Evolutionary conservation across 2,113 vertebrate genomes (phyloP).

Genomic region (Dasyprocta punctata): DNA sequence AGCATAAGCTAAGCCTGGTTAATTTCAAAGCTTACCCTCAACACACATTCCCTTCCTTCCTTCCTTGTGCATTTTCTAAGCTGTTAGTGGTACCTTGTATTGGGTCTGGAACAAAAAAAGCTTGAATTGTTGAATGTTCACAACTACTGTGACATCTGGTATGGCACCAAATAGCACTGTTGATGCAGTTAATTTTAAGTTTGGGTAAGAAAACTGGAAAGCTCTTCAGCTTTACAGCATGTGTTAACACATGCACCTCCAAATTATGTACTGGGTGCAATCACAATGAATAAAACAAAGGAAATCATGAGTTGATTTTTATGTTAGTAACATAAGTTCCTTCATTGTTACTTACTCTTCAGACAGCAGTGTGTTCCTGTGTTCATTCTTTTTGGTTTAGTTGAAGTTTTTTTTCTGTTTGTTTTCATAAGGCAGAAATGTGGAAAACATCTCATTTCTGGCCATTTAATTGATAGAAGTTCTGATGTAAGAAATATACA

Average conservation of each 20-base stretch:
- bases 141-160: slow-evolving; percentile 53
- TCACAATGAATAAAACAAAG: slow-evolving; percentile 76
- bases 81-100: slow-evolving; percentile 36
- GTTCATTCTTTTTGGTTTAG: slow-evolving; percentile 49
- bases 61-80: slow-evolving; percentile 40
- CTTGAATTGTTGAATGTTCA: slow-evolving; percentile 41
- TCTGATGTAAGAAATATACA: slow-evolving; percentile 52
- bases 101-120: slow-evolving; percentile 61
- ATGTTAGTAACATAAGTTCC: slow-evolving; percentile 65
- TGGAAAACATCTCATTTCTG: background rate
- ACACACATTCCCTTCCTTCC: background rate
- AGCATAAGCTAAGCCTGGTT: slow-evolving; percentile 70
- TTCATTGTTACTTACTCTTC: slow-evolving; percentile 53
- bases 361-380: slow-evolving; percentile 34
- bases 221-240: slow-evolving; percentile 1
- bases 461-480: slow-evolving; percentile 53
- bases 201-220: slow-evolving; percentile 39
- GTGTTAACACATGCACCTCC: slow-evolving; percentile 61
- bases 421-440: background rate
- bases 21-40: slow-evolving; percentile 68
- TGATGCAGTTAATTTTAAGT: slow-evolving; percentile 72
- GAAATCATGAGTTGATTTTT: slow-evolving; percentile 63
- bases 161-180: background rate
- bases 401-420: slow-evolving; percentile 47
- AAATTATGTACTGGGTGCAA: slow-evolving; percentile 45